Conservation (phyloP, 2,888 invertebrate genomes). For the Glaucopsyche alexis region DNA sequence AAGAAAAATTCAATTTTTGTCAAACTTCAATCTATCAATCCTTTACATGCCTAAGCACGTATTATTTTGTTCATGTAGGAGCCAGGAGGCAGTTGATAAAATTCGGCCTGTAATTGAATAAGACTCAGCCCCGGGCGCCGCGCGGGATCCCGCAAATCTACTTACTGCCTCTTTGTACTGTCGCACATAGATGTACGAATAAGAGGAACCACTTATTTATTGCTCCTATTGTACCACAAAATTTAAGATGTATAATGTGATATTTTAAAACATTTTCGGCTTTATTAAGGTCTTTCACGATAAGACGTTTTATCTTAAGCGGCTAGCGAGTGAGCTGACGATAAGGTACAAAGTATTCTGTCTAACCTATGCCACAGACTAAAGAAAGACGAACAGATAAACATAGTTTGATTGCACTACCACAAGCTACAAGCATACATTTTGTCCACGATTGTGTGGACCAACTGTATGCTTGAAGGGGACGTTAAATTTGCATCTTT, state of each 20-base stretch:
- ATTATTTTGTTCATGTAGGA: slow-evolving; percentile 31
- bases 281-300: no score
- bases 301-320: no score
- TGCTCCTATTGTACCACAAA: background rate
- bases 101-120: slow-evolving; percentile 59
- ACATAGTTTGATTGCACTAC: no score
- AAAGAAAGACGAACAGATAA: no score
- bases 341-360: no score
- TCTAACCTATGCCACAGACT: no score
- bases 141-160: slow-evolving; percentile 62
- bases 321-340: no score
- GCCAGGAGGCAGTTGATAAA: slow-evolving; percentile 36
- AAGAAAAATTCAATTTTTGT: background rate
- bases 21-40: slow-evolving; percentile 4
- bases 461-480: no score
- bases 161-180: slow-evolving; percentile 71
- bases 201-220: background rate
- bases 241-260: background rate
- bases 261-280: no score
- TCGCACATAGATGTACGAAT: slow-evolving; percentile 48
- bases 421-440: no score
- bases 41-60: slow-evolving; percentile 6
- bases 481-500: no score
- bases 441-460: no score
- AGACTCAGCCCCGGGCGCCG: slow-evolving; percentile 47